Percentiles rank a stretch among this genome's conserved stretches.
phyloP scores from a whole-genome alignment of 2,888 invertebrate genomes.

The Opisthograptis luteolata region DNA sequence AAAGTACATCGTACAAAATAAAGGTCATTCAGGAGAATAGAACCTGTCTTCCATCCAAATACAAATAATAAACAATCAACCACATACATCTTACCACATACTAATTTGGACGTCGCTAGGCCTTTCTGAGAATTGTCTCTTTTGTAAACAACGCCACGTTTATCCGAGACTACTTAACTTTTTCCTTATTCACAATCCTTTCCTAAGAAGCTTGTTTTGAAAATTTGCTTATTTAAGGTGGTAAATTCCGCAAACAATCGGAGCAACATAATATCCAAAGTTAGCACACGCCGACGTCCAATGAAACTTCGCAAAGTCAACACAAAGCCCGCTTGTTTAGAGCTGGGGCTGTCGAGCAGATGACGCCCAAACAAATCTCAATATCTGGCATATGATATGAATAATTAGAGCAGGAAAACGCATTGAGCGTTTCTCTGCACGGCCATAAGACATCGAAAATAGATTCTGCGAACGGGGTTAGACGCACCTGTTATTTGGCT shows the following conservation, averaged over 20 bases:
- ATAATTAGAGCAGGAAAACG: slow-evolving; percentile 80
- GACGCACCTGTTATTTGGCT: slow-evolving; percentile 84
- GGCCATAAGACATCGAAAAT: slow-evolving; percentile 83
- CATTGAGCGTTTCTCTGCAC: slow-evolving; percentile 77
- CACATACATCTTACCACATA: not conserved
- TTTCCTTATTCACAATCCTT: slow-evolving; percentile 32
- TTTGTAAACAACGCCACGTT: slow-evolving; percentile 21
- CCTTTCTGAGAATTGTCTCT: slow-evolving; percentile 17
- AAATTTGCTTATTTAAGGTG: slow-evolving; percentile 38
- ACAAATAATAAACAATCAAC: too few species aligned
- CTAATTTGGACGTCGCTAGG: slow-evolving; percentile 5
- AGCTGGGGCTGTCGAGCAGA: slow-evolving; percentile 75
- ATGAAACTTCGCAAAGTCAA: slow-evolving; percentile 77
- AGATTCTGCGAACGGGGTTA: slow-evolving; percentile 84
- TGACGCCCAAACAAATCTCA: slow-evolving; percentile 82
- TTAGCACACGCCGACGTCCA: slow-evolving; percentile 74
- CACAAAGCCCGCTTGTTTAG: slow-evolving; percentile 74
- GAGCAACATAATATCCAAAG: slow-evolving; percentile 70
- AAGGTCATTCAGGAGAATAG: too few species aligned
- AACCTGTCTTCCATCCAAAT: too few species aligned
- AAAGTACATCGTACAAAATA: too few species aligned
- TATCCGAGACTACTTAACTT: slow-evolving; percentile 25
- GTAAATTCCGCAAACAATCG: slow-evolving; percentile 63
- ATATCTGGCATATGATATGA: slow-evolving; percentile 82
- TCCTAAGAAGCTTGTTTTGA: slow-evolving; percentile 32